These are phyloP conservation scores for Halictus quadricinctus DNA, from an alignment of 2,888 invertebrate species.

Conservation along the genomic window DNA sequence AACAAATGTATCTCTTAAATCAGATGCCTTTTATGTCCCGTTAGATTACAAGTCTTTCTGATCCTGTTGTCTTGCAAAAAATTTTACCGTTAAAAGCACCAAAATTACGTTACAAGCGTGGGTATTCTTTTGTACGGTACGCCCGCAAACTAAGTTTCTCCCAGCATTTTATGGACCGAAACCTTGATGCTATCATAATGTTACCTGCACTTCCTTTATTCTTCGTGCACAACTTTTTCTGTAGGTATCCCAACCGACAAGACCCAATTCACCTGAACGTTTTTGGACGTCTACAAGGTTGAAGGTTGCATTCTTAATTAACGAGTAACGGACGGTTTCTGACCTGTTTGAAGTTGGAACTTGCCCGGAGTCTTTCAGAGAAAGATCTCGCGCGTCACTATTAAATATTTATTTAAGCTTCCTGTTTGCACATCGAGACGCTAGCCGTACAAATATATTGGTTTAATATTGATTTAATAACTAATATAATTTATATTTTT, in stretches of 20 bases:
- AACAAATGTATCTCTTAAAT: not conserved
- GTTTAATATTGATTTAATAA: no score
- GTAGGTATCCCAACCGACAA: not conserved
- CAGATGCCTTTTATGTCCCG: not conserved
- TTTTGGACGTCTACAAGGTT: not conserved
- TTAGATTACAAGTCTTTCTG: not conserved
- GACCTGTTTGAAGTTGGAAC: not conserved
- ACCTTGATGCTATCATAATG: slow-evolving; percentile 25
- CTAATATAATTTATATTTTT: no score
- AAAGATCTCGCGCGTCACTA: not conserved
- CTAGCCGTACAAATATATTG: no score
- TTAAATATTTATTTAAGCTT: not conserved
- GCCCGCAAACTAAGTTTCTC: slow-evolving; percentile 14
- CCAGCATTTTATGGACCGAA: slow-evolving; percentile 8
- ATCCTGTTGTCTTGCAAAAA: no score
- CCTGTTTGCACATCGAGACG: not conserved
- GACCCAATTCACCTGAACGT: not conserved
- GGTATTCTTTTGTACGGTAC: not conserved
- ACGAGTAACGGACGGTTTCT: not conserved
- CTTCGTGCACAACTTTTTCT: slow-evolving; percentile 14
- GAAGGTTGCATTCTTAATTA: slow-evolving; percentile 19
- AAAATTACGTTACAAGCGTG: not conserved
- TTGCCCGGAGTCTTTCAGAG: not conserved
- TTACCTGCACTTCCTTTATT: slow-evolving; percentile 36
- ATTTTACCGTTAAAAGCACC: not conserved